Evolutionary conservation across 2,797 vertebrate species (phyloP).

Genomic region (Notolabrus celidotus): DNA sequence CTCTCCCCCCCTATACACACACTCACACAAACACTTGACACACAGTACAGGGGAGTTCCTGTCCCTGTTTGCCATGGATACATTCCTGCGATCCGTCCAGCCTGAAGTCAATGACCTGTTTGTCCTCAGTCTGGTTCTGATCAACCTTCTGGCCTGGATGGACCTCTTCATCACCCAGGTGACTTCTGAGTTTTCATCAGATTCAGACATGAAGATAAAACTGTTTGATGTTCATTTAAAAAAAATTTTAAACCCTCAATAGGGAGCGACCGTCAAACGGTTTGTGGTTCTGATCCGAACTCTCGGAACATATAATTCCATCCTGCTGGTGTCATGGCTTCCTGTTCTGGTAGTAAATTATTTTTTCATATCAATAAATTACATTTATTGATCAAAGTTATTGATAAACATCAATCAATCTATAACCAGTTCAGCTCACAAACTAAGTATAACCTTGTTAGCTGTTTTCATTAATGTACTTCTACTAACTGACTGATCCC

Average conservation of each 20-base stretch:
- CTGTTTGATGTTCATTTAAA: not conserved
- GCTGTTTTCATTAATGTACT: too few species aligned
- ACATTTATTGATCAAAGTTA: not conserved
- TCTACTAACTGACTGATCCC: too few species aligned
- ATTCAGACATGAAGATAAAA: not conserved
- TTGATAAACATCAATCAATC: not conserved
- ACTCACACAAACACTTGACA: too few species aligned
- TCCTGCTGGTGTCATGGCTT: constrained; percentile 97
- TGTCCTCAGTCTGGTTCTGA: constrained; percentile 95
- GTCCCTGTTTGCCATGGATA: constrained; percentile 95
- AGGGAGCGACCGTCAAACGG: constrained; percentile 96
- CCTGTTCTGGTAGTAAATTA: constrained; percentile 87
- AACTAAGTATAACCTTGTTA: too few species aligned
- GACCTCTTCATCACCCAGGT: constrained; percentile 96
- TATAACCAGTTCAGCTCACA: too few species aligned
- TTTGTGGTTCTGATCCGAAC: constrained; percentile 99
- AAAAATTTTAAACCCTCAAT: constrained; percentile 49
- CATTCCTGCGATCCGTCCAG: constrained; percentile 95
- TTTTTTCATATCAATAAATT: not conserved
- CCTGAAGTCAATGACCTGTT: constrained; percentile 98
- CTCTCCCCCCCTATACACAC: too few species aligned
- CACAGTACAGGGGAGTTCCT: constrained; percentile 92
- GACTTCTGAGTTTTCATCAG: not conserved
- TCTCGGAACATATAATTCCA: constrained; percentile 97
- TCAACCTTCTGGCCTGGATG: constrained; percentile 99